phyloP scores from a whole-genome alignment of 1,140 invertebrate genomes.

The Archegozetes longisetosus region DNA sequence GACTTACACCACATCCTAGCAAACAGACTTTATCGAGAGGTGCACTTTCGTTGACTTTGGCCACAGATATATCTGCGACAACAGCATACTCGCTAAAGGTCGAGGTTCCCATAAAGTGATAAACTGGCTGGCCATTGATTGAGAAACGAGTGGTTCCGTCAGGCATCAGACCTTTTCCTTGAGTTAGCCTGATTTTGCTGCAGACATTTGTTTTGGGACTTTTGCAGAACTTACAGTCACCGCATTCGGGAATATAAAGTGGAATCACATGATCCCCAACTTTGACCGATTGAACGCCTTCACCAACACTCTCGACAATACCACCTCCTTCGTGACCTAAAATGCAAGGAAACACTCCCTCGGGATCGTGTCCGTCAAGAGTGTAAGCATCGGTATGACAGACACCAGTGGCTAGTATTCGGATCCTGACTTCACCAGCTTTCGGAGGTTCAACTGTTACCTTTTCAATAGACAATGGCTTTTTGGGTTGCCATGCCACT shows the following conservation, averaged over 20 bases:
- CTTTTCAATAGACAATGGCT: slow-evolving; percentile 70
- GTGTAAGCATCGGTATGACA: slow-evolving; percentile 97
- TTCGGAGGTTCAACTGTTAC: slow-evolving; percentile 90
- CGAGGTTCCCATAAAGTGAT: slow-evolving; percentile 96
- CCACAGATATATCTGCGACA: slow-evolving; percentile 53
- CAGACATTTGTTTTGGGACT: slow-evolving; percentile 94
- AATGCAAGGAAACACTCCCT: slow-evolving; percentile 82
- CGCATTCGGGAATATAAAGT: slow-evolving; percentile 88
- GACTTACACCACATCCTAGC: slow-evolving; percentile 67
- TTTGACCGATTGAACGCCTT: slow-evolving; percentile 72
- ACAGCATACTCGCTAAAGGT: slow-evolving; percentile 61
- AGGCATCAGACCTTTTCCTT: slow-evolving; percentile 59
- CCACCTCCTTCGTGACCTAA: slow-evolving; percentile 89
- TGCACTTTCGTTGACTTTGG: slow-evolving; percentile 60
- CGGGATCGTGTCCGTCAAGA: slow-evolving; percentile 73
- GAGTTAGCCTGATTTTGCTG: slow-evolving; percentile 52
- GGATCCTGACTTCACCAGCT: slow-evolving; percentile 44
- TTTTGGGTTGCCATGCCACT: slow-evolving; percentile 75
- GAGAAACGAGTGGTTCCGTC: slow-evolving; percentile 82
- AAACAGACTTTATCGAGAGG: slow-evolving; percentile 81
- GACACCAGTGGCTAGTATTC: slow-evolving; percentile 70
- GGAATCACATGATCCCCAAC: slow-evolving; percentile 91
- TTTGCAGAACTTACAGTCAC: slow-evolving; percentile 89
- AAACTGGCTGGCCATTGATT: slow-evolving; percentile 74
- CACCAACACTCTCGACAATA: slow-evolving; percentile 86